Evolutionary conservation across 2,797 vertebrate species (phyloP).

Genomic region (Pipistrellus kuhlii): DNA sequence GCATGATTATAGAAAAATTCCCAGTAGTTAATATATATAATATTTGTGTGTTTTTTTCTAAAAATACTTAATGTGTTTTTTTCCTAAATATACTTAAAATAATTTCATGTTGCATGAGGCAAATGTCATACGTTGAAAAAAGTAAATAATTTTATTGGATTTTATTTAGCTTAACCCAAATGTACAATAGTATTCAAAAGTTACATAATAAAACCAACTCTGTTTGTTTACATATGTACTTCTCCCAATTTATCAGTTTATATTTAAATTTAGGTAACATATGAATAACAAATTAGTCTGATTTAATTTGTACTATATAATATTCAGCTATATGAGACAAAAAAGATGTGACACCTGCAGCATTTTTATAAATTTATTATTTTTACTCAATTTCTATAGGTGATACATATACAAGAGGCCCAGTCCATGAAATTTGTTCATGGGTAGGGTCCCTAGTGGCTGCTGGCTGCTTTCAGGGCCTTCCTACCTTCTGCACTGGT

Average conservation of each 20-base stretch:
- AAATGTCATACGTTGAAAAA: not conserved
- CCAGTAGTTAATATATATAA: not conserved
- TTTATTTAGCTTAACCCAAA: not conserved
- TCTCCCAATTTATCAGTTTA: not conserved
- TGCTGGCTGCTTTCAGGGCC: too few relatives aligned
- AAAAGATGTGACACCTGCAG: not conserved
- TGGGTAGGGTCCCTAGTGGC: too few relatives aligned
- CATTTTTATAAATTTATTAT: not conserved
- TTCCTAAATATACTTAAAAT: not conserved
- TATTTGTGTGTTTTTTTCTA: not conserved
- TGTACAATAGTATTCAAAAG: not conserved
- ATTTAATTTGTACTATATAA: not conserved
- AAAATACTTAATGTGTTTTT: not conserved
- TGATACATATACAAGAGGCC: too few relatives aligned
- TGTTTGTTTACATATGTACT: not conserved
- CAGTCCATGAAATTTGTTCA: too few relatives aligned
- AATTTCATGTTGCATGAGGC: not conserved
- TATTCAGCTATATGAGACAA: not conserved
- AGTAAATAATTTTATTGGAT: not conserved
- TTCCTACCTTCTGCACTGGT: too few relatives aligned
- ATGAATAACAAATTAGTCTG: not conserved
- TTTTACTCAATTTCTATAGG: not conserved
- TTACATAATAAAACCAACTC: not conserved
- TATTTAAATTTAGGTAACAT: not conserved
- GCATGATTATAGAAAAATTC: not conserved